Conservation (phyloP, 2,797 vertebrate species). For the Diglossa cyanea region DNA sequence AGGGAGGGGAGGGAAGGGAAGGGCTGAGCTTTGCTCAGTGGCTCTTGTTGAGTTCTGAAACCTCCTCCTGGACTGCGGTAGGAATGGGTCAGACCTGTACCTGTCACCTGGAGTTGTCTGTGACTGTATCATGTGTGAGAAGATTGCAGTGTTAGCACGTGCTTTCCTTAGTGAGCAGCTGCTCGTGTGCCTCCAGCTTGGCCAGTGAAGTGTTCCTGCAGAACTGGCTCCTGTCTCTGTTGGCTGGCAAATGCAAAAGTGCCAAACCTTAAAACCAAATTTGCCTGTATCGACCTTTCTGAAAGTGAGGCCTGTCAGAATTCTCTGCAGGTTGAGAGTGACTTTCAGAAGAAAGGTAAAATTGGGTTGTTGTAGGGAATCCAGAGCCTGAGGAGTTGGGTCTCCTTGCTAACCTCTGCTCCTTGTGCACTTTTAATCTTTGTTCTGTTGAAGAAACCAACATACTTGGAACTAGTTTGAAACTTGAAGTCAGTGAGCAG, state of each 20-base stretch:
- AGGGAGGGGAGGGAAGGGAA: neutral
- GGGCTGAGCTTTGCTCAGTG: accelerated
- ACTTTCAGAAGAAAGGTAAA: neutral
- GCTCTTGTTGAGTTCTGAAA: neutral
- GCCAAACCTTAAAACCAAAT: conserved; percentile 55
- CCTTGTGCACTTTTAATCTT: conserved; percentile 56
- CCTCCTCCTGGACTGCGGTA: neutral
- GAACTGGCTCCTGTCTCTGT: neutral
- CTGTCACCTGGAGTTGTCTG: neutral
- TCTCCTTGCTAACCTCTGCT: conserved; percentile 27
- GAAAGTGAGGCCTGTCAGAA: neutral
- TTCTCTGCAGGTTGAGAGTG: neutral
- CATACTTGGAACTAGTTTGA: neutral
- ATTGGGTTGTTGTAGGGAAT: neutral
- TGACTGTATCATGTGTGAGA: neutral
- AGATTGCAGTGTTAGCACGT: neutral
- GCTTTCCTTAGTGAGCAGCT: neutral
- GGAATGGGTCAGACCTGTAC: neutral
- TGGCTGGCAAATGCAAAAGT: conserved; percentile 15
- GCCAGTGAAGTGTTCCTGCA: neutral
- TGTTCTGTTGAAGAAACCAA: conserved; percentile 44
- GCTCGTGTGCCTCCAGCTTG: neutral
- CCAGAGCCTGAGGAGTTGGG: neutral
- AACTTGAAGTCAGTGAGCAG: conserved; percentile 45
- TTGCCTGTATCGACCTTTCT: neutral